Evolutionary conservation across 2,888 invertebrate species (phyloP).

Genomic region (Polylopha cassiicola): DNA sequence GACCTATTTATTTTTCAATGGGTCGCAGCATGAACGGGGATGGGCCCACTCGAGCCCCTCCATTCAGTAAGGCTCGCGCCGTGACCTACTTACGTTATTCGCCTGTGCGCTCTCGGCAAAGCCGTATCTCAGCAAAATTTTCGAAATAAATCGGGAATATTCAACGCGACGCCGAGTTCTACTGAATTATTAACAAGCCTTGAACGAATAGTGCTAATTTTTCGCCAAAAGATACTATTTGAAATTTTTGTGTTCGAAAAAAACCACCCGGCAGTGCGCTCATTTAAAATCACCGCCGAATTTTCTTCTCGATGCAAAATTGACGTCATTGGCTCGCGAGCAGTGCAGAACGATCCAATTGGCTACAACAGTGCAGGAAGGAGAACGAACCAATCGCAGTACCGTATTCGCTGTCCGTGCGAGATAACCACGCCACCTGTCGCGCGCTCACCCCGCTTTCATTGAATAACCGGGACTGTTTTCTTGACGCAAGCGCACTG

Average conservation of each 20-base stretch:
- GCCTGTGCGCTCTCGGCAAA: constrained; percentile 23
- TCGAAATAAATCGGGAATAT: too few species aligned
- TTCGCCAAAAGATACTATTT: background rate
- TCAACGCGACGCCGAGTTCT: too few species aligned
- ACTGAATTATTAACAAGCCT: too few species aligned
- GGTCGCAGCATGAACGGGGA: constrained; percentile 69
- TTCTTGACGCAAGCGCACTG: constrained; percentile 72
- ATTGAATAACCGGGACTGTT: constrained; percentile 72
- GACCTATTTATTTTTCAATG: constrained; percentile 77
- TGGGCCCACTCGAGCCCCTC: constrained; percentile 59
- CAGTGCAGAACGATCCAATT: constrained; percentile 39
- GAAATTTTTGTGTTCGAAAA: constrained; percentile 26
- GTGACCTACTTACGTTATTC: constrained; percentile 58
- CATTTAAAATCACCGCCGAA: constrained; percentile 52
- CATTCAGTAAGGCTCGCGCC: constrained; percentile 70
- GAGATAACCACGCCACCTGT: constrained; percentile 71
- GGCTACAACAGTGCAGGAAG: constrained; percentile 38
- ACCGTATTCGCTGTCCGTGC: constrained; percentile 36
- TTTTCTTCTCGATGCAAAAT: constrained; percentile 31
- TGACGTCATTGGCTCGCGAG: constrained; percentile 45
- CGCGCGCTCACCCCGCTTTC: constrained; percentile 59
- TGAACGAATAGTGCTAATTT: background rate
- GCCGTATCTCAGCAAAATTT: constrained; percentile 10
- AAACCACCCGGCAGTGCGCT: constrained; percentile 31
- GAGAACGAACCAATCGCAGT: constrained; percentile 43